Evolutionary conservation across 2,113 vertebrate genomes (phyloP), one percentile per base, ranked within the genome.

Genomic region (Platichthys flesus): DNA sequence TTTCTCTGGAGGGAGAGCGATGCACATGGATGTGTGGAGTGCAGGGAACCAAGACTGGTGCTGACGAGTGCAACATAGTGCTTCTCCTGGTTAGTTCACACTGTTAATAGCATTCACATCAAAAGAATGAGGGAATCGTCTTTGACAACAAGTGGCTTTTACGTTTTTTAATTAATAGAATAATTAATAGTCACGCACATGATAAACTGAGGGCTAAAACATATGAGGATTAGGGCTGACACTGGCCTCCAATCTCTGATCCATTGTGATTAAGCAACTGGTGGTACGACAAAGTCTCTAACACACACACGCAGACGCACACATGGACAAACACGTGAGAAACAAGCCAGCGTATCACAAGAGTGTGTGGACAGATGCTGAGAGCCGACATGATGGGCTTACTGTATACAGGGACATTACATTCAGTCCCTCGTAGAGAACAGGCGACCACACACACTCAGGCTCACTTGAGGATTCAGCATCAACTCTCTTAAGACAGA

Each of bases 301-400:
- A 52, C 23, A 64, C 2, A 70, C n/a, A 67, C 62, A 66, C n/a
- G 64, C 66, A 28, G 35, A 16, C 69, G 58, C 60, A 74, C 87
- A 90, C 82, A 88, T 62, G 74, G 57, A 51, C 26, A 1, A 28
- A 16, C 81, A 87, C 69, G 82, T 84, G 84, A 89, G 76, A 10
- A 4, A 64, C 21, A 20, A 77, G 74, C 62, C 61, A 2, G 16
- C 54, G 67, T 70, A 64, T 78, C 54, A 65, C 47, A 83, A 52
- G 21, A 54, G 67, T 70, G 69, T 42, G 51, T 56, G 76, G 75
- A 72, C 85, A 91, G 88, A 85, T 86, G 83, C 40, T 68, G 74
- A 57, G 61, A 9, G 75, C 81, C 71, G 77, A 63, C 58, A 62
- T 21, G 61, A 14, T 82, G 66, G 79, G 65, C 70, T 74, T 72